Conservation (phyloP, 2,888 invertebrate species). For the Drosophila imparisetae region DNA sequence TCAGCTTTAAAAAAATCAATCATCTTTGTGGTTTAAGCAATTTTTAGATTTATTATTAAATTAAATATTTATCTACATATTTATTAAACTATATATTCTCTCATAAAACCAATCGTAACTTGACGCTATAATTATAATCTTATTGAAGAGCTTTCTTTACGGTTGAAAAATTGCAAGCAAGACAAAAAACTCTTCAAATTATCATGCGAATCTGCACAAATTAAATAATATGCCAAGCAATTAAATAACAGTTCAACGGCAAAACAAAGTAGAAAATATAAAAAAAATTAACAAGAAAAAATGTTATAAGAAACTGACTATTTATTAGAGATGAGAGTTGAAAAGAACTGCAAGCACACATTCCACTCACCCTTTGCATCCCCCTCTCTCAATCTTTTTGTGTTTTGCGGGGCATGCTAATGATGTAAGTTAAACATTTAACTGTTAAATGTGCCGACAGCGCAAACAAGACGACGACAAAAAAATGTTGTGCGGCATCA, state of each 20-base stretch:
- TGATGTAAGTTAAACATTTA: constrained; percentile 78
- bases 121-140: neutral
- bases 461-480: constrained; percentile 47
- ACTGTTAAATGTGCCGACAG: constrained; percentile 75
- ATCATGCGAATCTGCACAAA: constrained; percentile 44
- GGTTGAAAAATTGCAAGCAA: neutral
- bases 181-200: neutral
- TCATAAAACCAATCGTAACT: neutral
- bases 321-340: constrained; percentile 59
- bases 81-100: neutral
- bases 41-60: neutral
- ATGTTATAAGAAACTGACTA: constrained; percentile 60
- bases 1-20: neutral
- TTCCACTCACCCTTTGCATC: neutral
- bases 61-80: neutral
- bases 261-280: neutral
- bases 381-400: neutral
- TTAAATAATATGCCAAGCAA: constrained; percentile 59
- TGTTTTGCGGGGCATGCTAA: constrained; percentile 64
- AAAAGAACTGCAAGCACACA: constrained; percentile 29
- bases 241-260: constrained; percentile 48
- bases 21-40: neutral
- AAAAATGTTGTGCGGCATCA: constrained; percentile 42
- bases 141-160: neutral
- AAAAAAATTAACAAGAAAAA: constrained; percentile 17